Percentiles rank a stretch among this genome's conserved stretches.
Evolutionary conservation across 2,797 vertebrate species (phyloP).

Genomic region (Acanthurus lineatus): DNA sequence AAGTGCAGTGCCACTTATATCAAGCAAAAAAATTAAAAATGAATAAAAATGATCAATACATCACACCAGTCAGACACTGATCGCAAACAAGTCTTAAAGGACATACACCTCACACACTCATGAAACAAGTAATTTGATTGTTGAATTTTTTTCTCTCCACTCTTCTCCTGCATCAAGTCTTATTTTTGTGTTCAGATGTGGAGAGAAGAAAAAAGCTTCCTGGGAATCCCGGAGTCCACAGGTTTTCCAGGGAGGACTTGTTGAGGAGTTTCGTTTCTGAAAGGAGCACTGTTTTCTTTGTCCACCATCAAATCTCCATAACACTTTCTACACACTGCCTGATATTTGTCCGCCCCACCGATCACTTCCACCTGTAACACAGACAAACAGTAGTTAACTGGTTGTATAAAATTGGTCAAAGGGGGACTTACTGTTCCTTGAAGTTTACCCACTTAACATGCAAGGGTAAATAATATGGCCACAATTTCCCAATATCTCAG

Average conservation of each 20-base stretch:
- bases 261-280: slow-evolving; percentile 71
- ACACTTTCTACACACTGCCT: slow-evolving; percentile 92
- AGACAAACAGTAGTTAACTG: not conserved
- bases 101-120: not conserved
- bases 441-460: not conserved
- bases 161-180: not conserved
- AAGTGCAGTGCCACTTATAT: not conserved
- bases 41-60: not conserved
- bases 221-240: slow-evolving; percentile 43
- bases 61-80: not conserved
- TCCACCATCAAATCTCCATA: slow-evolving; percentile 85
- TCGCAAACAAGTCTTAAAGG: not conserved
- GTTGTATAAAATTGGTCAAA: not conserved
- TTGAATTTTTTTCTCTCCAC: not conserved
- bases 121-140: not conserved
- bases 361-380: slow-evolving; percentile 94
- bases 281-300: slow-evolving; percentile 88
- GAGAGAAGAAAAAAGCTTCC: slow-evolving; percentile 85
- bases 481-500: not conserved
- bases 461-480: not conserved
- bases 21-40: not conserved
- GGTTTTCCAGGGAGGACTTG: slow-evolving; percentile 32
- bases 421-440: not conserved
- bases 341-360: slow-evolving; percentile 95
- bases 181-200: slow-evolving; percentile 66